A percentile compares a stretch with the other conserved stretches of the same genome.
phyloP scores from a whole-genome alignment of 2,797 vertebrate genomes.

The Otolemur crassicaudatus region DNA sequence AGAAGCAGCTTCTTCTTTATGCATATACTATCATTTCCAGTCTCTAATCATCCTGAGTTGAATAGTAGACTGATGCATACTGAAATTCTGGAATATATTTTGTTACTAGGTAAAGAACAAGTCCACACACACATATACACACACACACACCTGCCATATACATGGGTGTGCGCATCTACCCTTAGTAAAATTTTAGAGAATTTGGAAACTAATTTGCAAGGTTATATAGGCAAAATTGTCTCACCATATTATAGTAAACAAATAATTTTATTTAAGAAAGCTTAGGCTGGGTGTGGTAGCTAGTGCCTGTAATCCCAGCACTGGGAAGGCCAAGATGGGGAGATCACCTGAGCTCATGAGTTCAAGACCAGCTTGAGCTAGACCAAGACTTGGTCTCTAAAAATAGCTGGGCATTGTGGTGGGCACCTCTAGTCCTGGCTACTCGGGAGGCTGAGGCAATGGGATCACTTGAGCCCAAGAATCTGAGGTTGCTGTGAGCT shows the following conservation, averaged over 20 bases:
- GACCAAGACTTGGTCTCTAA: no score
- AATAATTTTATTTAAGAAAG: neutral
- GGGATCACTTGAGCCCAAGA: no score
- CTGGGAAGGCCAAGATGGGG: no score
- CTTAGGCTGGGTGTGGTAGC: neutral
- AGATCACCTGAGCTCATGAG: no score
- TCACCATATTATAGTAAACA: neutral
- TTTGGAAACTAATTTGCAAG: conserved; percentile 18
- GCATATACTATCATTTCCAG: neutral
- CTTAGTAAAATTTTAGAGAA: neutral
- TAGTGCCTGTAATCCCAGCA: no score
- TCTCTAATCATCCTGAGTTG: neutral
- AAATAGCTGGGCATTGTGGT: no score
- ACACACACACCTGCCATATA: no score
- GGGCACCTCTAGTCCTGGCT: no score
- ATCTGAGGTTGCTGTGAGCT: no score
- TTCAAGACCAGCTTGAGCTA: no score
- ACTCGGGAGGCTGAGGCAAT: no score
- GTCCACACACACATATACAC: neutral
- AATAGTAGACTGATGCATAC: neutral
- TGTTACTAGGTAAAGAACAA: neutral
- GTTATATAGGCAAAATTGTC: neutral
- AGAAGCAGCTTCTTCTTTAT: neutral
- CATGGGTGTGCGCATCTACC: neutral
- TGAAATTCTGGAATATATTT: neutral